These are phyloP conservation scores for Pseudomyrmex cubaensis DNA, from an alignment of 1,140 invertebrate species.

Conservation along the genomic window DNA sequence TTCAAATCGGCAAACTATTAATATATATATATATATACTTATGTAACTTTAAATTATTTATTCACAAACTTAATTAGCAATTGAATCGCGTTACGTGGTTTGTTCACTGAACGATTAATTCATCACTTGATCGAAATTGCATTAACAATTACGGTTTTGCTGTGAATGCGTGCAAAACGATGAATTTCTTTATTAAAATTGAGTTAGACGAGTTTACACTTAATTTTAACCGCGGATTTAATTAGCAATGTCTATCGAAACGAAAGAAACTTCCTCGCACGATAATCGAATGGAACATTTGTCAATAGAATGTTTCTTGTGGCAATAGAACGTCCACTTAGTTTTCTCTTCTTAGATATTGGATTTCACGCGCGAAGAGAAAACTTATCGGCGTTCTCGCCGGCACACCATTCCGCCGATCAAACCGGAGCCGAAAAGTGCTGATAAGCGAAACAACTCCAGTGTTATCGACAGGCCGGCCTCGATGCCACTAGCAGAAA, in stretches of 20 bases:
- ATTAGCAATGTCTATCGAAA: not conserved
- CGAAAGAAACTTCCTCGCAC: not conserved
- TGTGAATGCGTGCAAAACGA: not conserved
- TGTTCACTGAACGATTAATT: not conserved
- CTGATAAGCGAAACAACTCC: conserved; percentile 37
- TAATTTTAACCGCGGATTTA: not conserved
- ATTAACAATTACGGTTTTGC: not conserved
- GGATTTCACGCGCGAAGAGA: conserved; percentile 1
- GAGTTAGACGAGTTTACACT: not conserved
- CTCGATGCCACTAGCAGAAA: conserved; percentile 77
- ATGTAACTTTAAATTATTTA: not conserved
- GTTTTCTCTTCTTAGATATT: not conserved
- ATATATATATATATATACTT: too few species aligned
- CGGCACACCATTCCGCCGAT: not conserved
- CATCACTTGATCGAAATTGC: not conserved
- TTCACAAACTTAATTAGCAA: not conserved
- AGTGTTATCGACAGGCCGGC: conserved; percentile 75
- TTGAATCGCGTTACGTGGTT: not conserved
- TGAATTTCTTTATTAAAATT: too few species aligned
- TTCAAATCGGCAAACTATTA: too few species aligned
- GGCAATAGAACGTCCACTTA: conserved; percentile 10
- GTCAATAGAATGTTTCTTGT: not conserved
- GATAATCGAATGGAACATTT: not conserved
- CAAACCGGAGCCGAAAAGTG: not conserved
- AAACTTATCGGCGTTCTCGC: conserved; percentile 10